These are phyloP conservation scores for Girardinichthys multiradiatus DNA, from an alignment of 2,113 vertebrate genomes.

Conservation along the genomic window DNA sequence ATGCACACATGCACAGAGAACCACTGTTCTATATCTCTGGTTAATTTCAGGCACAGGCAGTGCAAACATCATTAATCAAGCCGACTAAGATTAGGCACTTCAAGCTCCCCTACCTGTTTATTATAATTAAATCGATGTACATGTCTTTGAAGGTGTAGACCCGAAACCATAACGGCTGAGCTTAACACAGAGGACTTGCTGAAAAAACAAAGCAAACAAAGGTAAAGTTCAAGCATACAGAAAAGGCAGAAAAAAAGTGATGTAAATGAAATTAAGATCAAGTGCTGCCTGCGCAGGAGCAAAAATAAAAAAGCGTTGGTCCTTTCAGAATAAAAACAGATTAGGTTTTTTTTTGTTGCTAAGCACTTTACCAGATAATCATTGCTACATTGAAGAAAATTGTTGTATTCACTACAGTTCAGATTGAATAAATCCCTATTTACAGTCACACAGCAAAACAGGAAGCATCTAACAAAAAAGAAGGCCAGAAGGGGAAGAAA, in stretches of 20 bases:
- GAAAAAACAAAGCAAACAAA: slow-evolving; percentile 22
- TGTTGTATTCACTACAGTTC: slow-evolving; percentile 39
- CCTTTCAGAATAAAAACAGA: slow-evolving; percentile 24
- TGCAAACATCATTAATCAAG: slow-evolving; percentile 80
- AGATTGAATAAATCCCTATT: slow-evolving; percentile 47
- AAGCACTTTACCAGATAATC: slow-evolving; percentile 51
- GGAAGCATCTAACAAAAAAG: slow-evolving; percentile 39
- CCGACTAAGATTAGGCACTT: slow-evolving; percentile 74
- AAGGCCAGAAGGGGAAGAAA: slow-evolving; percentile 18
- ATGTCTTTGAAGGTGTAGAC: slow-evolving; percentile 42
- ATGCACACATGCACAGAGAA: slow-evolving; percentile 26
- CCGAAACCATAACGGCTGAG: slow-evolving; percentile 14
- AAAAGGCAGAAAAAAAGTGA: slow-evolving; percentile 7
- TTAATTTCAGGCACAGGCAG: slow-evolving; percentile 63
- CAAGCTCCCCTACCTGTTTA: slow-evolving; percentile 69
- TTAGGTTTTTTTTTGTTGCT: slow-evolving; percentile 43
- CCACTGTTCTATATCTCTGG: slow-evolving; percentile 49
- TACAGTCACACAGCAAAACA: slow-evolving; percentile 21
- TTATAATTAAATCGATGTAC: slow-evolving; percentile 77
- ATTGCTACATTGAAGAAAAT: slow-evolving; percentile 18
- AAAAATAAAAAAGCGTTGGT: slow-evolving; percentile 25
- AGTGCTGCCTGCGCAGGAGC: not conserved
- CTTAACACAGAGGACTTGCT: slow-evolving; percentile 22
- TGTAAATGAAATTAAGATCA: not conserved
- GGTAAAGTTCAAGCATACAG: slow-evolving; percentile 19